Evolutionary conservation across 2,888 invertebrate species (phyloP), one percentile per base, ranked within the genome.

Genomic region (Brenthis ino): DNA sequence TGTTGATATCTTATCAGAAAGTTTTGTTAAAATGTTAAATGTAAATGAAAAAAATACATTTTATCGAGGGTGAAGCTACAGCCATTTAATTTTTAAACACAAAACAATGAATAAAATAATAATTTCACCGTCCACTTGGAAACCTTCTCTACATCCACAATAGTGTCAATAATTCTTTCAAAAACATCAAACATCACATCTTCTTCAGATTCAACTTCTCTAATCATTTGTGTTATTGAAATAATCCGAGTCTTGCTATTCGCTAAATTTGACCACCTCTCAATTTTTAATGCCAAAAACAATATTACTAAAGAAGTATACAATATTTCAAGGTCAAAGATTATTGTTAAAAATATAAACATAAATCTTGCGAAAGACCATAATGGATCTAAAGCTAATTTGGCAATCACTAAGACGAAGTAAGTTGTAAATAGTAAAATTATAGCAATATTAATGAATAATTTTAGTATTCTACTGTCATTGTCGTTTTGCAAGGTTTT

Each of bases 291-390:
- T 11, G 72, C 66, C 60, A 79, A 54, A 63, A 75, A 77, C 37
- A 63, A 69, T 12, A 75, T 57, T 16, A 77, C 53, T 13, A 70
- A 65, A 4, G 70, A 55, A 0, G 66, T 53, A 33, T 77, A 74
- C 11, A 77, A 64, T 0, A 76, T 12, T 67, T 78, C 77, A 12
- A 79, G 28, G 43, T 78, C 77, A 60, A 76, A 76, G 8, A 72
- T 64, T 13, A 76, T n/a, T 6, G 76, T 74, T 4, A 69, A 33
- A 8, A 63, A 53, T 43, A 77, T 58, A 12, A 75, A 72, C 13
- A 75, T 14, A 16, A 68, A 72, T 69, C 77, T 71, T 4, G 60
- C 3, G 55, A 64, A 68, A 6, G 60, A 55, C 75, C 75, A 78
- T 13, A 67, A 13, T 1, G 70, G 65, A 71, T 76, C 77, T 1